phyloP scores from a whole-genome alignment of 2,113 vertebrate species.

The Pterocles orientalis region DNA sequence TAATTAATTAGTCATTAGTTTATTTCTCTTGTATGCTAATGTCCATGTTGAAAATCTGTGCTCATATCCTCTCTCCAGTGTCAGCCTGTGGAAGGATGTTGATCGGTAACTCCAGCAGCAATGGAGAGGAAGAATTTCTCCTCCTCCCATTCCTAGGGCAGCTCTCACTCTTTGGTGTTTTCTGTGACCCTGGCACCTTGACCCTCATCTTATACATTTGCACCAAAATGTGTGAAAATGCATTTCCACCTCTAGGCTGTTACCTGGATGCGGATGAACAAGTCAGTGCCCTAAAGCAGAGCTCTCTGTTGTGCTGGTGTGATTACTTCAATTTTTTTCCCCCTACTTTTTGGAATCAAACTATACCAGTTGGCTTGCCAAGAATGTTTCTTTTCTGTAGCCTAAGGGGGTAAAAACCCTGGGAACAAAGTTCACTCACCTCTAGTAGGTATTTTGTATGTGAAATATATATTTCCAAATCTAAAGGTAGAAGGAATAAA shows the following conservation, averaged over 20 bases:
- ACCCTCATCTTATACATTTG: neutral
- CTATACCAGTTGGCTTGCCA: neutral
- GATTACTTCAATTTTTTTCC: neutral
- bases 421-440: neutral
- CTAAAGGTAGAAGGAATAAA: neutral
- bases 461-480: neutral
- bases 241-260: neutral
- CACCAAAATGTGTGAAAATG: neutral
- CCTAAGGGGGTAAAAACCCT: neutral
- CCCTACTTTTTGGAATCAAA: neutral
- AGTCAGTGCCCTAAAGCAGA: neutral
- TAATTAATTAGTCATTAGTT: neutral
- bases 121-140: neutral
- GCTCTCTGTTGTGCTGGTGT: neutral
- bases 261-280: neutral
- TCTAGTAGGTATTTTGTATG: neutral
- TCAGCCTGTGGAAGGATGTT: neutral
- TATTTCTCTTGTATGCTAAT: neutral
- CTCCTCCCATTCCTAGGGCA: neutral
- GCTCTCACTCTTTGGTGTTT: neutral
- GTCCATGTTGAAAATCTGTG: neutral
- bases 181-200: neutral
- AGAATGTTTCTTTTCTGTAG: neutral
- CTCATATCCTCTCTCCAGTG: neutral
- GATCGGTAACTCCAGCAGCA: fast-evolving